Conservation (phyloP, 2,888 invertebrate species). For the Dynastes grantii region DNA sequence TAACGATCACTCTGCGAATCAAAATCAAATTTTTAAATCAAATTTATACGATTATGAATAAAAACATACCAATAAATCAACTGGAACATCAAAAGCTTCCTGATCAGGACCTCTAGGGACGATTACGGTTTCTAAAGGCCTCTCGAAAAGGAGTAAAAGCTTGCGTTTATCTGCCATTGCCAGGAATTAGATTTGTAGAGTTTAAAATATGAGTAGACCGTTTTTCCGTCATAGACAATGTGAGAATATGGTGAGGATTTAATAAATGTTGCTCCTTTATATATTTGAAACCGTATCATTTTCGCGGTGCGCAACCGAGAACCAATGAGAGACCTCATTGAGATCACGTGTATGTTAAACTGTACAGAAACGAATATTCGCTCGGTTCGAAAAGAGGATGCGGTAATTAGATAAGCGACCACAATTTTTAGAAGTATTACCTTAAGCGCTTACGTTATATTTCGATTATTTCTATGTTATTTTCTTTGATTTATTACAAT, state of each 20-base stretch:
- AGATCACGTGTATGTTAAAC: slow-evolving; percentile 28
- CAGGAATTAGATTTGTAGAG: not conserved
- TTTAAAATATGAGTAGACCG: not conserved
- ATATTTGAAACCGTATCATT: slow-evolving; percentile 27
- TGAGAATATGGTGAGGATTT: not conserved
- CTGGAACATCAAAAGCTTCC: slow-evolving; percentile 76
- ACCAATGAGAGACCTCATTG: not conserved
- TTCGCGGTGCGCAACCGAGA: slow-evolving; percentile 32
- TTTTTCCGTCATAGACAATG: not conserved
- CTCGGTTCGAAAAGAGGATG: not conserved
- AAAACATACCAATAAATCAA: slow-evolving; percentile 76
- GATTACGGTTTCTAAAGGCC: slow-evolving; percentile 84
- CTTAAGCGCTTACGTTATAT: not conserved
- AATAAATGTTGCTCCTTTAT: not conserved
- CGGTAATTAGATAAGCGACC: slow-evolving; percentile 46
- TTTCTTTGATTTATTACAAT: not conserved
- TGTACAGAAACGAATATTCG: not conserved
- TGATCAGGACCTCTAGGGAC: slow-evolving; percentile 81
- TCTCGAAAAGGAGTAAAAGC: slow-evolving; percentile 80
- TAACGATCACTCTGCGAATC: slow-evolving; percentile 72
- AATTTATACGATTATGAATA: not conserved
- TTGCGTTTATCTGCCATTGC: slow-evolving; percentile 69
- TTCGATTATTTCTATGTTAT: not conserved
- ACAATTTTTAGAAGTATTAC: slow-evolving; percentile 14
- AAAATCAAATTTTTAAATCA: not conserved